These are phyloP conservation scores for Rhynchomys soricoides DNA, from an alignment of 2,113 vertebrate genomes.

Conservation along the genomic window DNA sequence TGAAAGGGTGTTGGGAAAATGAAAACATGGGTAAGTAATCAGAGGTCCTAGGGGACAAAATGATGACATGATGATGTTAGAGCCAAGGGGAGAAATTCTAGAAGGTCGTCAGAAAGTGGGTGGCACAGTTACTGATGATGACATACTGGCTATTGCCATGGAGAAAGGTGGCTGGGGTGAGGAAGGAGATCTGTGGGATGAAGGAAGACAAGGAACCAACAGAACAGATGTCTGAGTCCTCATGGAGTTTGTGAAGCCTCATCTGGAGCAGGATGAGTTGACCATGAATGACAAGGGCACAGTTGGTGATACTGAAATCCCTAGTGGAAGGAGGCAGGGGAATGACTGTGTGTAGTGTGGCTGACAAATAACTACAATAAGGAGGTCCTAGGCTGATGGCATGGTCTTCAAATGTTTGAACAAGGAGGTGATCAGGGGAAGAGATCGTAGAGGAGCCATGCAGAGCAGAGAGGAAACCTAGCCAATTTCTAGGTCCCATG, in stretches of 20 bases:
- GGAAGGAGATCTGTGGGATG: not conserved
- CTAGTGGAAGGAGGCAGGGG: not conserved
- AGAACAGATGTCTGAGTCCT: not conserved
- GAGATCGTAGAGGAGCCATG: not conserved
- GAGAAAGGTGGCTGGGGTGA: not conserved
- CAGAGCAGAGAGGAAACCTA: not conserved
- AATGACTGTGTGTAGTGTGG: not conserved
- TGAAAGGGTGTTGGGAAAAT: not conserved
- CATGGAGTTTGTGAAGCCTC: not conserved
- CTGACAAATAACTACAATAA: not conserved
- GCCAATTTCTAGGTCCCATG: not conserved
- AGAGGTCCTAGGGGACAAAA: not conserved
- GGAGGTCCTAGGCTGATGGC: not conserved
- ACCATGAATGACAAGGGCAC: not conserved
- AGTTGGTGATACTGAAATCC: not conserved
- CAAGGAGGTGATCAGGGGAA: not conserved
- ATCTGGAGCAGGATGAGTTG: not conserved
- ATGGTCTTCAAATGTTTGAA: not conserved
- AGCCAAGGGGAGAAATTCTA: not conserved
- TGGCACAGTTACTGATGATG: not conserved
- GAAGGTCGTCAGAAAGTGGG: not conserved
- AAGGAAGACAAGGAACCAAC: not conserved
- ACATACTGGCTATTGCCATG: not conserved
- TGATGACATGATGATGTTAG: not conserved
- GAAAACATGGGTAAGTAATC: not conserved